Evolutionary conservation across 2,113 vertebrate genomes (phyloP), one percentile per base, ranked within the genome.

Genomic region (Galeopterus variegatus): DNA sequence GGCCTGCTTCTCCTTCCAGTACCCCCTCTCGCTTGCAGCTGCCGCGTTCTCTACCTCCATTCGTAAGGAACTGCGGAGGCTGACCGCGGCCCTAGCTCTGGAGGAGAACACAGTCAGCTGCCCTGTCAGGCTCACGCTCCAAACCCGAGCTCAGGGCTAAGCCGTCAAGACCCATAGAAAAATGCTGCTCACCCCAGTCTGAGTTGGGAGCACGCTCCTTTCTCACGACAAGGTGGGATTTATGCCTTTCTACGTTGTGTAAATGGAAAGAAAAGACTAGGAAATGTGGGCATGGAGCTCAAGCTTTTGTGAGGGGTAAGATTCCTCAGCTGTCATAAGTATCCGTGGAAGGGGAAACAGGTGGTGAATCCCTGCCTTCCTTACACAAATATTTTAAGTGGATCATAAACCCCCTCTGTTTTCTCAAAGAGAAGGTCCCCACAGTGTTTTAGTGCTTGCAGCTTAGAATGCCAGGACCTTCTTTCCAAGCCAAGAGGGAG

Each of bases 261-360:
- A 48, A 87, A 58, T 75, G 73, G 36, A 26, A 90, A 90, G 67
- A 83, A 88, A 76, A 81, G 73, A 9, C 82, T 93, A 92, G 90
- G 62, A 92, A 62, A 21, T 45, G 89, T 36, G 65, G 90, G 84
- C 82, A 41, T 15, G 9, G 48, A 86, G 95, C 77, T 6, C 15
- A 93, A 87, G 70, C 28, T 86, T 94, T 76, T 28, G 60, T 81
- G 87, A 52, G 88, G 94, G 33, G 88, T 73, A 73, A 41, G 90
- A 97, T 93, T 93, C 87, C 97, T 96, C 96, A 91, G 92, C 90
- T 95, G 95, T 96, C 96, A 85, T 86, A 72, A 73, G 54, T 77
- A 92, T 90, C 60, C 76, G 80, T 82, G 60, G 93, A 83, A 96
- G 69, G 64, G 93, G 58, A 91, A 96, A 90, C 88, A 97, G 95